Base-by-base conservation (phyloP, 1,140 invertebrate species). In the Drosophila littoralis region DNA sequence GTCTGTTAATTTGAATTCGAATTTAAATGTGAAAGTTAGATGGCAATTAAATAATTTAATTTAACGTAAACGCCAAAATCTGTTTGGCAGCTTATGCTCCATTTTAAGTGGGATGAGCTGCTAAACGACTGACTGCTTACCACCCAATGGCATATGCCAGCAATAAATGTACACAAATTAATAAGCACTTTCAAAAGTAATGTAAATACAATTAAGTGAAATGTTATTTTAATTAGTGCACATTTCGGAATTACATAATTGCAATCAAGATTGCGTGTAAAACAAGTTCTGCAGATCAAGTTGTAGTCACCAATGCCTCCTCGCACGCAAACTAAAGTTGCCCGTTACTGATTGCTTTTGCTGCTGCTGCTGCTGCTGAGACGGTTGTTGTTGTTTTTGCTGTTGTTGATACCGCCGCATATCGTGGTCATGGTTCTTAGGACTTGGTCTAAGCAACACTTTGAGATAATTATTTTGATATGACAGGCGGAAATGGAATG, bases 391-490 rank as follows among this genome's bases (percentile, higher is more conserved):
- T 59, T 80, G 17, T 33, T 58, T 3, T 38, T 68, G 22, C 36
- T 57, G 43, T 17, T 69, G 58, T 40, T 63, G 60, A 45, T 78
- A 43, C 43, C 50, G 64, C 70, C 48, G 46, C 68, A 50, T 69
- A 70, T 68, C 78, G 43, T 50, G 40, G 55, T 59, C 73, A 69
- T 48, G 61, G 48, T 64, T 70, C 15, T 60, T 67, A 78, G 75
- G 50, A 85, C 68, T 76, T 71, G 71, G 72, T 75, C 81, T 72
- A 59, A 66, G 71, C 70, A 68, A 75, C 74, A 75, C 74, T 84
- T 78, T 84, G 65, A 89, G 84, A 90, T 89, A 89, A 89, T 89
- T 84, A 89, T 81, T 84, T 90, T 81, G 84, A 89, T 89, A 90
- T 79, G 84, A 90, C 84, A 89, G 72, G 71, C 84, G 84, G 84